These are phyloP conservation scores for Ephestia elutella DNA, from an alignment of 1,140 invertebrate species.

Conservation along the genomic window DNA sequence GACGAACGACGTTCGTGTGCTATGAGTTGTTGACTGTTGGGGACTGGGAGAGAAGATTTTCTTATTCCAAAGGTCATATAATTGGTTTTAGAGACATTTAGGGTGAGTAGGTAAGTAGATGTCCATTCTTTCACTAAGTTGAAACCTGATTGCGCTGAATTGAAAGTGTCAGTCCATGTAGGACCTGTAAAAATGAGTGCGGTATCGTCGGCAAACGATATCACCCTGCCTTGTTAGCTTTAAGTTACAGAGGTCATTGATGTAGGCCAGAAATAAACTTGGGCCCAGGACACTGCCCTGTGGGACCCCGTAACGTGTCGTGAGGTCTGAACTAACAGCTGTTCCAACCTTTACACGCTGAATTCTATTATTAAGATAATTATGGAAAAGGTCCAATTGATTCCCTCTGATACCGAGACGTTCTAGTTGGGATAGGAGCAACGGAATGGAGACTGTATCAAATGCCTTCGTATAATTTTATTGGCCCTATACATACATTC, in stretches of 20 bases:
- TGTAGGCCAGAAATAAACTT: background rate
- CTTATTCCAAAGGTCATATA: constrained; percentile 8
- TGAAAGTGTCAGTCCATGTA: constrained; percentile 4
- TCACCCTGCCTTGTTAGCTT: background rate
- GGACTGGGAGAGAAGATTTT: background rate
- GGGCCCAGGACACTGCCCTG: no score
- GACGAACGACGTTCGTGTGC: background rate
- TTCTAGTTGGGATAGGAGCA: no score
- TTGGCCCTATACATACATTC: no score
- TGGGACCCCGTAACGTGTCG: no score
- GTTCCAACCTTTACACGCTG: no score
- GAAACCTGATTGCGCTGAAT: background rate
- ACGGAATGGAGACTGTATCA: no score
- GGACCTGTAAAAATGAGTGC: constrained; percentile 12
- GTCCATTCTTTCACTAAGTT: constrained; percentile 9
- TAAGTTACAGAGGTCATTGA: background rate
- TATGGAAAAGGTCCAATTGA: no score
- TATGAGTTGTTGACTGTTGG: background rate
- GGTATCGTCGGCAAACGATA: constrained; percentile 15
- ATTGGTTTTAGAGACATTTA: constrained; percentile 16
- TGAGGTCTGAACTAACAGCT: no score
- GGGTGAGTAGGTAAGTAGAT: background rate
- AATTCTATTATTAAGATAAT: no score
- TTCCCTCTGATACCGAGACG: no score
- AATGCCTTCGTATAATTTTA: no score